Evolutionary conservation across 2,888 invertebrate genomes (phyloP), one percentile per base, ranked within the genome.

Genomic region (Aspidiotus destructor): DNA sequence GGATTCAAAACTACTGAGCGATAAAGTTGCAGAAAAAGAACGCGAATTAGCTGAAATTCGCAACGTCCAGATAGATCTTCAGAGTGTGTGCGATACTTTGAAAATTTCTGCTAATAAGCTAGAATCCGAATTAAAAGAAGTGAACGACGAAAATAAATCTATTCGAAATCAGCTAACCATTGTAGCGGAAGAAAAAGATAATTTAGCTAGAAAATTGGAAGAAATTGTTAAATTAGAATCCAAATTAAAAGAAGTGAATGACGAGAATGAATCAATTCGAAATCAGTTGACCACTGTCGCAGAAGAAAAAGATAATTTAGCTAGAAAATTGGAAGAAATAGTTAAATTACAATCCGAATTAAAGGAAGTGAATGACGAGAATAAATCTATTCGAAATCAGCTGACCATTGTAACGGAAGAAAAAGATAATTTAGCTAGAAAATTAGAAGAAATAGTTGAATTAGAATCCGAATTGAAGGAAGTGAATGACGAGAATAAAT

Each of bases 11-110:
- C 28, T 28, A 3, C 7, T 63, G 9, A 41, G n/a, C 15, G 54
- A 54, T 16, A 17, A 63, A 16, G 28, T 54, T 13, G n/a, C 54
- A 11, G 41, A 52, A 63, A 40, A 41, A 54, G 63, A 63, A 54
- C 54, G 52, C 28, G 40, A 16, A 9, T 41, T 63, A 10, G 17
- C 60, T 15, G 58, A 58, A 58, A 44, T 58, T 10, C 42, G 28
- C 40, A n/a, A 44, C 7, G 28, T 28, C 28, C 28, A 28, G 1
- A 28, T 28, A 28, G 41, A 58, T 55, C 42, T 55, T 42, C 42
- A 48, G 9, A 44, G 28, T 28, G 28, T 5, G 5, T 28, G 2
- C 28, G 28, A 28, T 28, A 28, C 28, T 28, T 28, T 28, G 5
- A 28, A 28, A 28, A 28, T 5, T 28, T 28, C 28, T 28, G 28